These are phyloP conservation scores for Synergus japonicus DNA, from an alignment of 2,888 invertebrate species.

Conservation along the genomic window DNA sequence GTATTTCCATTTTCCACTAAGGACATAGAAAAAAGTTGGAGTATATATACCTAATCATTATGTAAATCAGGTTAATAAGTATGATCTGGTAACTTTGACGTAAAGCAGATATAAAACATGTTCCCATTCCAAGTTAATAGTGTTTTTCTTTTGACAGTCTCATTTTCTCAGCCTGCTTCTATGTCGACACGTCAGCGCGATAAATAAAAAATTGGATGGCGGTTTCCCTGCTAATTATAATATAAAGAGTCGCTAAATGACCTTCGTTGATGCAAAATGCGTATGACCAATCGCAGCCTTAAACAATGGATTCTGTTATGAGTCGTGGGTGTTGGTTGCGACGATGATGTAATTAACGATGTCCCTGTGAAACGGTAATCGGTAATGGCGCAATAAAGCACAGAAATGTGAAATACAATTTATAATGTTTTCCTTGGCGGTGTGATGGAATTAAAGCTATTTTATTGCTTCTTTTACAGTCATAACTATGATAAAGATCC, in stretches of 20 bases:
- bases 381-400: constrained; percentile 18
- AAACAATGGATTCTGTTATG: constrained; percentile 55
- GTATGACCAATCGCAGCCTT: constrained; percentile 52
- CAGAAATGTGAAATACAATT: constrained; percentile 18
- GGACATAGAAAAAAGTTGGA: neutral
- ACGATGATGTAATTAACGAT: constrained; percentile 36
- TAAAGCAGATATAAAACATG: constrained; percentile 1
- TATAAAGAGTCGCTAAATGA: constrained; percentile 53
- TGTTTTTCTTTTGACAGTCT: constrained; percentile 14
- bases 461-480: neutral
- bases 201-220: constrained; percentile 20
- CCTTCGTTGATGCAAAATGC: constrained; percentile 56
- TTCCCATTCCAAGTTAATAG: constrained; percentile 2
- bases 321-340: constrained; percentile 35
- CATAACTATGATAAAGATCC: neutral
- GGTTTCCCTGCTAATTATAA: constrained; percentile 51
- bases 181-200: neutral
- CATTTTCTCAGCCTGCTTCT: constrained; percentile 17
- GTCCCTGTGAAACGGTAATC: constrained; percentile 28
- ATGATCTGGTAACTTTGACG: neutral
- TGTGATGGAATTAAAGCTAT: neutral
- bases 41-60: neutral
- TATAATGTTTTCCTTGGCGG: neutral
- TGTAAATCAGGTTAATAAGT: neutral
- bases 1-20: too few relatives aligned